Evolutionary conservation across 1,140 invertebrate species (phyloP), one percentile per base, ranked within the genome.

Genomic region (Leptinotarsa undecemlineata): DNA sequence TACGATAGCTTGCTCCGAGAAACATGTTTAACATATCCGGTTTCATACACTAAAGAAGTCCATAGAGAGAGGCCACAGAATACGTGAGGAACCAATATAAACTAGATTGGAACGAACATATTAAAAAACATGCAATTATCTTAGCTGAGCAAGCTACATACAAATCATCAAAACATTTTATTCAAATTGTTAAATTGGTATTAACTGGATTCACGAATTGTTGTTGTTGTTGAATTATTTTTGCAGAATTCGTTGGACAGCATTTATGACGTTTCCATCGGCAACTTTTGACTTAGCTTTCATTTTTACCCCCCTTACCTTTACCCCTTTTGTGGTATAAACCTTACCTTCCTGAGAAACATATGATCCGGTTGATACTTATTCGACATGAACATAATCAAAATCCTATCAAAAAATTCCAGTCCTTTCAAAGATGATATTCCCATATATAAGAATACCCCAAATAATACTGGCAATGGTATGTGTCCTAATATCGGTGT

Each of bases 361-460:
- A 97, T 96, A 84, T 97, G 96, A 86, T 99, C 97, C 0, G 98
- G 98, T 85, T 99, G 98, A 86, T 99, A 99, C 84, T 99, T 99
- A 79, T 94, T 93, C 17, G 98, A 98, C 97, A 99, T 99, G 73
- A 99, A 93, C 88, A 99, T 92, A 48, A 99, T 96, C 26, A 98
- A 85, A 60, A 99, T 93, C 72, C 98, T 91, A 83, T 99, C 95
- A 83, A 99, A 97, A 84, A 99, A 95, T 86, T 99, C 95, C 73
- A 98, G 90, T 73, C 96, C 97, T 84, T 96, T 96, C 2, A 99
- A 87, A 2, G 98, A 98, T 51, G 97, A 95, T 60, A 97, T 95
- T 68, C 98, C 98, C 98, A 99, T 99, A 85, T 99, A 99, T 3
- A 99, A 89, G 86, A 99, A 99, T 8, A 99, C 97, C 48, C 98